These are phyloP conservation scores for Polydrusus pterygomalis DNA, from an alignment of 2,888 invertebrate species.

Conservation along the genomic window DNA sequence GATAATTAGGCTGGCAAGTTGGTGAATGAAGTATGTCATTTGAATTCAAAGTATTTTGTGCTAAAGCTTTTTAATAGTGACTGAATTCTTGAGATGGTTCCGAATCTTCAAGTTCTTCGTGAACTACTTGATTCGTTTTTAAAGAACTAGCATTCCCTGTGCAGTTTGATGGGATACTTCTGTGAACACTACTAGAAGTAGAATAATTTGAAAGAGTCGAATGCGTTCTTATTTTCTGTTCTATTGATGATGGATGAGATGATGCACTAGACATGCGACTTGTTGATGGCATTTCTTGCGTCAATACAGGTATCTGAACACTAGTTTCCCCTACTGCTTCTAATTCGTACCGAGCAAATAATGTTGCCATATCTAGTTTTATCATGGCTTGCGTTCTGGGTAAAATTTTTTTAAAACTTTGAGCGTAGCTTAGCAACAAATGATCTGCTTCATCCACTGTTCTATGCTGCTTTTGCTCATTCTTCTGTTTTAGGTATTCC, in stretches of 20 bases:
- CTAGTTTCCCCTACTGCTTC: conserved; percentile 21
- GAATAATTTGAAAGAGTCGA: conserved; percentile 29
- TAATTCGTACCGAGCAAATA: conserved; percentile 26
- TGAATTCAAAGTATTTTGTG: conserved; percentile 15
- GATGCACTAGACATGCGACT: background rate
- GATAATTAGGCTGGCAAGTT: background rate
- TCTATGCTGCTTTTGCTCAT: conserved; percentile 12
- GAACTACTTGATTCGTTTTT: conserved; percentile 3
- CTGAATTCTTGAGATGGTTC: conserved; percentile 14
- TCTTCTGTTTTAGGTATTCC: conserved; percentile 11
- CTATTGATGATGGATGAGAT: conserved; percentile 17
- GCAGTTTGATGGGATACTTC: background rate
- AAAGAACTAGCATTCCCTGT: conserved; percentile 8
- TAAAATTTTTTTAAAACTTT: conserved; percentile 24
- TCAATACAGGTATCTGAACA: conserved; percentile 15
- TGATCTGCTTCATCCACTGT: conserved; percentile 30
- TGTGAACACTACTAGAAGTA: conserved; percentile 3
- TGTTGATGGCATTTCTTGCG: conserved; percentile 15
- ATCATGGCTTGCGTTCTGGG: conserved; percentile 18
- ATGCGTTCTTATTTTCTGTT: conserved; percentile 15
- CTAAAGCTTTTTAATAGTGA: conserved; percentile 8
- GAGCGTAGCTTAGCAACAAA: conserved; percentile 32
- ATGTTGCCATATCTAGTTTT: conserved; percentile 25
- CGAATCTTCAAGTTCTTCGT: conserved; percentile 5
- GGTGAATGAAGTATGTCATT: conserved; percentile 11